These are phyloP conservation scores for Notothenia rossii DNA, from an alignment of 2,113 vertebrate genomes.

Conservation along the genomic window DNA sequence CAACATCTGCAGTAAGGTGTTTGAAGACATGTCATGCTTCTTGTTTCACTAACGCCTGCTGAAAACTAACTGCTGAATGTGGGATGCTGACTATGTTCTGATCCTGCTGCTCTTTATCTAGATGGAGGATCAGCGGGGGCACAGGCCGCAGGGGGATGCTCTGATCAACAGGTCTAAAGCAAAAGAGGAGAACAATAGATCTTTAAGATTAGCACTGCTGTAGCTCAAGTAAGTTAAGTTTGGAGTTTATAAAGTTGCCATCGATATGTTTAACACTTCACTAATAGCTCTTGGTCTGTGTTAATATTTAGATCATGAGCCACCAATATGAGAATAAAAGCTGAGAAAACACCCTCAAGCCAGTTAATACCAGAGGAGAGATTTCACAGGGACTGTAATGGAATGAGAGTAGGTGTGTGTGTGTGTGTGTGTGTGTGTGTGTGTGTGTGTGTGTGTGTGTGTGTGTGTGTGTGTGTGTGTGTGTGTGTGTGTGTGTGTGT, in stretches of 20 bases:
- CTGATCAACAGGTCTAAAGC: constrained; percentile 16
- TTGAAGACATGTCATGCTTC: constrained; percentile 6
- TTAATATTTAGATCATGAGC: constrained; percentile 52
- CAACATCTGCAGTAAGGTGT: neutral
- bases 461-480: constrained; percentile 45
- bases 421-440: constrained; percentile 17
- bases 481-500: constrained; percentile 12
- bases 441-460: constrained; percentile 8
- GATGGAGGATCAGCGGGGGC: constrained; percentile 10
- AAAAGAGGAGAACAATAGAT: neutral
- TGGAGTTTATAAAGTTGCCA: constrained; percentile 15
- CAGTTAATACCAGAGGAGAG: constrained; percentile 57
- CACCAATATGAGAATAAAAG: constrained; percentile 58
- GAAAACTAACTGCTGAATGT: neutral
- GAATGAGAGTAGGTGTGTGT: constrained; percentile 23
- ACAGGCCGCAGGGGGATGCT: neutral
- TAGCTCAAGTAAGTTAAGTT: constrained; percentile 1
- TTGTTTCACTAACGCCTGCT: neutral
- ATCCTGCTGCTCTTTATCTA: constrained; percentile 31
- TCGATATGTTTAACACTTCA: constrained; percentile 9
- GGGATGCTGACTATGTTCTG: constrained; percentile 6
- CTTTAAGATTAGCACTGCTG: neutral
- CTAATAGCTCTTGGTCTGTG: constrained; percentile 21
- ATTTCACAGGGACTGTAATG: constrained; percentile 39
- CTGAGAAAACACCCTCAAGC: constrained; percentile 58